A percentile compares a stretch with the other conserved stretches of the same genome.
Evolutionary conservation across 2,113 vertebrate genomes (phyloP).

Genomic region (Thomomys bottae): DNA sequence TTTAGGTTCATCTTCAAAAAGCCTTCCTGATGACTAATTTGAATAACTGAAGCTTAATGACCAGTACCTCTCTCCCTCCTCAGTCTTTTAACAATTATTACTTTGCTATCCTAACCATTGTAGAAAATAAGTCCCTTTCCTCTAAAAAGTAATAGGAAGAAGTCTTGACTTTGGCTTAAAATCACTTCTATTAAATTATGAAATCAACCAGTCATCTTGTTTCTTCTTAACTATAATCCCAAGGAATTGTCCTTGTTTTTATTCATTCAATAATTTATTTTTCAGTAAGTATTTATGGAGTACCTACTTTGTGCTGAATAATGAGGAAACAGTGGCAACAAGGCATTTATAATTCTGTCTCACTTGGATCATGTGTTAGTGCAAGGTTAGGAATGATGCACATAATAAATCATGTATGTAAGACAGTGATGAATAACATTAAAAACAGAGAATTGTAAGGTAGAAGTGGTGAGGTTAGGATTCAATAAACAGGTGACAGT

Average conservation of each 20-base stretch:
- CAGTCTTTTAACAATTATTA: neutral
- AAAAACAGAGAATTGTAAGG: neutral
- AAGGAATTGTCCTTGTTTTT: neutral
- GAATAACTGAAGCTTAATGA: neutral
- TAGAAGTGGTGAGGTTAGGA: neutral
- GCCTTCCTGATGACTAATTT: neutral
- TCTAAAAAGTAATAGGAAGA: too few relatives aligned
- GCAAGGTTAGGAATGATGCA: neutral
- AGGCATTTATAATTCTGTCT: neutral
- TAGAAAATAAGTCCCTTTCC: constrained; percentile 9
- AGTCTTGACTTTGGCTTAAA: neutral
- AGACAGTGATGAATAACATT: neutral
- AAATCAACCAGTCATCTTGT: constrained; percentile 1
- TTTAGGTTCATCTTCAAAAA: neutral
- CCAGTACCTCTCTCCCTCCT: neutral
- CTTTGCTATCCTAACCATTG: neutral
- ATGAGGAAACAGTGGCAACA: neutral
- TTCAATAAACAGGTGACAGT: neutral
- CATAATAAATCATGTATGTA: neutral
- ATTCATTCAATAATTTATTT: constrained; percentile 6
- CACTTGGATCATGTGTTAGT: neutral
- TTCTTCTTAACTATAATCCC: neutral
- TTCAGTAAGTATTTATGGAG: neutral
- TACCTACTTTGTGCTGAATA: neutral
- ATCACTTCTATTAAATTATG: neutral